Evolutionary conservation across 1,140 invertebrate genomes (phyloP).

Genomic region (Trissolcus basalis): DNA sequence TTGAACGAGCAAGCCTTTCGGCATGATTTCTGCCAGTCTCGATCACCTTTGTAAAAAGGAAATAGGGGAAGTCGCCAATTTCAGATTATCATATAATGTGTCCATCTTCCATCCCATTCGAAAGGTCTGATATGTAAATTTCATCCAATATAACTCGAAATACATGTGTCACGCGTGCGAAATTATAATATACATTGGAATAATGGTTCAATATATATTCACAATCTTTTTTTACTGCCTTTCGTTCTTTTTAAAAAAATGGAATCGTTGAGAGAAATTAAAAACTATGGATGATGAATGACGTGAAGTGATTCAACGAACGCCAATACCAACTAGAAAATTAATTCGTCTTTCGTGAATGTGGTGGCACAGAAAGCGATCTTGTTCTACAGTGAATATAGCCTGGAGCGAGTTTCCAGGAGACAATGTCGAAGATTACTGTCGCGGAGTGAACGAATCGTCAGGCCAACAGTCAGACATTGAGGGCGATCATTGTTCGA

Average conservation of each 20-base stretch:
- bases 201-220: no score
- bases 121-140: slow-evolving; percentile 30
- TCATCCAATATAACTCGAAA: slow-evolving; percentile 5
- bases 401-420: slow-evolving; percentile 64
- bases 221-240: no score
- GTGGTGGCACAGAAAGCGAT: slow-evolving; percentile 37
- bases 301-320: slow-evolving; percentile 5
- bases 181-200: no score
- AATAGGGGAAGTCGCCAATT: slow-evolving; percentile 40
- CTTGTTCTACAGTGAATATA: slow-evolving; percentile 67
- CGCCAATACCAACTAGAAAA: slow-evolving; percentile 41
- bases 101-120: slow-evolving; percentile 18
- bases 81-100: slow-evolving; percentile 38
- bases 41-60: slow-evolving; percentile 40
- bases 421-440: slow-evolving; percentile 76
- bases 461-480: slow-evolving; percentile 60
- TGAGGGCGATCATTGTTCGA: slow-evolving; percentile 75
- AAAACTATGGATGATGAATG: background rate
- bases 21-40: slow-evolving; percentile 53
- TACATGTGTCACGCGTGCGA: background rate
- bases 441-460: slow-evolving; percentile 54
- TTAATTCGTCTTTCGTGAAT: slow-evolving; percentile 49
- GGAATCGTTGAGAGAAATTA: background rate
- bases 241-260: background rate
- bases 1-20: slow-evolving; percentile 50